These are phyloP conservation scores for Lacerta bilineata DNA, from an alignment of 2,797 vertebrate species.

Conservation along the genomic window DNA sequence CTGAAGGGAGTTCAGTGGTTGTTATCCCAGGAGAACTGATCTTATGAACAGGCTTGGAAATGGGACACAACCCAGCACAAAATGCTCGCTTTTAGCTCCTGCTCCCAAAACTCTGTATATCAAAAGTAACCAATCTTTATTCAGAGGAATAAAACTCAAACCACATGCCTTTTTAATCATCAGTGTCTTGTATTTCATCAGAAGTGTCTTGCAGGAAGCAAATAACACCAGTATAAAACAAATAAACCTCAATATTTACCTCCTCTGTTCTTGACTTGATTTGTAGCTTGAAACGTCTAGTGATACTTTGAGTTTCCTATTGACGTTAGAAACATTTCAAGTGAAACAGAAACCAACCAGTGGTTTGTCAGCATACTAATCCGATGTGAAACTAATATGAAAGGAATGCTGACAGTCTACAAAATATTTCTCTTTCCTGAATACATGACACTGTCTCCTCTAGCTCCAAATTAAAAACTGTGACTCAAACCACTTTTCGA, in stretches of 20 bases:
- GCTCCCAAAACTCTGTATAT: not conserved
- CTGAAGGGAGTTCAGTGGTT: not conserved
- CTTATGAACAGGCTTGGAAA: not conserved
- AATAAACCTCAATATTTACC: slow-evolving; percentile 3
- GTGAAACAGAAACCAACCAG: slow-evolving; percentile 1
- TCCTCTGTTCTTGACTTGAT: not conserved
- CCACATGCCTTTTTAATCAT: not conserved
- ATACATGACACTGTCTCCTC: not conserved
- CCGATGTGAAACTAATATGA: slow-evolving; percentile 7
- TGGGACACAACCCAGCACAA: not conserved
- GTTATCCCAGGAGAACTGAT: not conserved
- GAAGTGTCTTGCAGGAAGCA: not conserved
- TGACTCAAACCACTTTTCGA: slow-evolving; percentile 8
- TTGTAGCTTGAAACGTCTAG: slow-evolving; percentile 7
- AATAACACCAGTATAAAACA: not conserved
- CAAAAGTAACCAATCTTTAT: slow-evolving; percentile 3
- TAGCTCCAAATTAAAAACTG: slow-evolving; percentile 8
- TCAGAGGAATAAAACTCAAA: not conserved
- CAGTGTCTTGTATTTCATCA: not conserved
- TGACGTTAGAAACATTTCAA: slow-evolving; percentile 23
- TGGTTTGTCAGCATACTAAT: slow-evolving; percentile 27
- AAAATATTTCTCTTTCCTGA: slow-evolving; percentile 29
- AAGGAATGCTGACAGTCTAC: not conserved
- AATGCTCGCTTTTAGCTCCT: slow-evolving; percentile 15
- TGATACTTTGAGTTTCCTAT: slow-evolving; percentile 12